These are phyloP conservation scores for Syncerus caffer DNA, from an alignment of 2,797 vertebrate genomes.

Conservation along the genomic window DNA sequence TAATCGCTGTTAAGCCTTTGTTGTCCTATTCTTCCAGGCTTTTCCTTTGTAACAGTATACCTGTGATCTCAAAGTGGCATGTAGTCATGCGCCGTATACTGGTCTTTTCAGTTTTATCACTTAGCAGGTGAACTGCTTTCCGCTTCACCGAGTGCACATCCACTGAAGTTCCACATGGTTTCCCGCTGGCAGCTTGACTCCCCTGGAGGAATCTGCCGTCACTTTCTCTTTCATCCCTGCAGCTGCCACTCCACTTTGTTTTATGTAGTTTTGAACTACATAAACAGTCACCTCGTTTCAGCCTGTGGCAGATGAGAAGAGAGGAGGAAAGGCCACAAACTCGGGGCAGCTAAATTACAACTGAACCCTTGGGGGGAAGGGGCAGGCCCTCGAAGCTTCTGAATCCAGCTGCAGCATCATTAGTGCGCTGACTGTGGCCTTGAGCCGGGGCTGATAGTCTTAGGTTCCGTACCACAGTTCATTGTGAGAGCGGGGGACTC, in stretches of 20 bases:
- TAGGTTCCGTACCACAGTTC: neutral
- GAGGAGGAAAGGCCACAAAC: neutral
- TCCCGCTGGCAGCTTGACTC: neutral
- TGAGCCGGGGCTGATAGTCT: neutral
- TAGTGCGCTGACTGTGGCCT: neutral
- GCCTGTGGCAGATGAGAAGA: neutral
- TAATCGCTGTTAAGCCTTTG: neutral
- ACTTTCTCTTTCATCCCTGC: neutral
- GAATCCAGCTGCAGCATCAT: neutral
- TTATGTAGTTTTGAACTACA: neutral
- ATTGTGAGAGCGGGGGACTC: neutral
- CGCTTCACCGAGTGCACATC: neutral
- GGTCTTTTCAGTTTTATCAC: neutral
- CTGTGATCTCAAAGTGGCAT: neutral
- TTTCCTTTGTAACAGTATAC: neutral
- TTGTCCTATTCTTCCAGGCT: neutral
- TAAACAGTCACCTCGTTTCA: neutral
- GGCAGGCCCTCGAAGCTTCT: neutral
- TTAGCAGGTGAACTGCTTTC: neutral
- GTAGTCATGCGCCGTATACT: rapidly evolving
- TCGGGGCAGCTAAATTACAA: neutral
- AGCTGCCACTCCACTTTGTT: neutral
- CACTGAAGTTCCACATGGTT: neutral
- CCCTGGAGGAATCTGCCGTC: neutral
- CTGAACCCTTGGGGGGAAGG: neutral